Conservation (phyloP, 2,797 vertebrate genomes). For the Menidia menidia region DNA sequence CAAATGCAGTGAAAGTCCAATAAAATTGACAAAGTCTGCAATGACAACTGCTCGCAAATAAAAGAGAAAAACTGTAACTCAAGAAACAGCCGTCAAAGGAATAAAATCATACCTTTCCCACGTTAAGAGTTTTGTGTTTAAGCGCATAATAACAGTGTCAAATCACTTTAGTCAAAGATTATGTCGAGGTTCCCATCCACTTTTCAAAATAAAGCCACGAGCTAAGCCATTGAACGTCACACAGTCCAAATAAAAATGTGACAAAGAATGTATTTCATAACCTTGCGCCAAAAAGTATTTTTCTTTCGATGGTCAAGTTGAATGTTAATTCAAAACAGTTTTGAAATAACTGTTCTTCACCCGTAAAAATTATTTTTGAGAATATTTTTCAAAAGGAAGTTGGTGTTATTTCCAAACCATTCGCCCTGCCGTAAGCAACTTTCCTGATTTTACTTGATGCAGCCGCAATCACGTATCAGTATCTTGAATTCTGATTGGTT, state of each 20-base stretch:
- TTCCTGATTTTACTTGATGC: background rate
- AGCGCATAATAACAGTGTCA: conserved; percentile 1
- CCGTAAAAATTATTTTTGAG: no score
- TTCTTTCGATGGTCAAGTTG: background rate
- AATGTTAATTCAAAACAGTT: no score
- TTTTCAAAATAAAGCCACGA: conserved; percentile 49
- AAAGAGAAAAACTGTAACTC: no score
- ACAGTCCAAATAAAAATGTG: background rate
- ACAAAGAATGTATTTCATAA: background rate
- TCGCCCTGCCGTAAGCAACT: background rate
- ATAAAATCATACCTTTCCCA: conserved; percentile 33
- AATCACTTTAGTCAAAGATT: rapidly evolving
- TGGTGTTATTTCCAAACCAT: background rate
- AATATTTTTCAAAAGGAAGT: conserved; percentile 46
- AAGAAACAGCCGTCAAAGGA: background rate
- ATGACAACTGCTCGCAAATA: no score
- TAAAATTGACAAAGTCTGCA: background rate
- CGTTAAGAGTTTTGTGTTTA: conserved; percentile 38
- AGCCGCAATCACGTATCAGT: conserved; percentile 22
- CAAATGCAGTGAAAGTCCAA: background rate
- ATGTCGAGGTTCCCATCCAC: conserved; percentile 10
- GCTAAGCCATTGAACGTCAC: background rate
- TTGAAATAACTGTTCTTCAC: no score
- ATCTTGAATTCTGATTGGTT: conserved; percentile 63
- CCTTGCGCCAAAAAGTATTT: no score